These are phyloP conservation scores for Metellina segmentata DNA, from an alignment of 2,888 invertebrate genomes.

Conservation along the genomic window DNA sequence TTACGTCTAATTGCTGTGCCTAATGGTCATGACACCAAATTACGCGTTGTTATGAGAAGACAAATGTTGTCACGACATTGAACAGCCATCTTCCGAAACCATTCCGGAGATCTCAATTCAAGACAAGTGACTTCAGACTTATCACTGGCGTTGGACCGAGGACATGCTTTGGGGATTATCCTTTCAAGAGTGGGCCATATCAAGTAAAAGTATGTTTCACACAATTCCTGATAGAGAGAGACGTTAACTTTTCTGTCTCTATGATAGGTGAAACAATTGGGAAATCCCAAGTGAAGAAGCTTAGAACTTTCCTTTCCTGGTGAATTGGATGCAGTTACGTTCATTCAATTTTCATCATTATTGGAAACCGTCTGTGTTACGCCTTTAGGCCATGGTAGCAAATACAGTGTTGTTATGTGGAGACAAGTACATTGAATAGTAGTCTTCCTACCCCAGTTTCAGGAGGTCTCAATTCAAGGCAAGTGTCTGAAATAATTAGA, in stretches of 20 bases:
- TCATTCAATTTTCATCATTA: too few species aligned
- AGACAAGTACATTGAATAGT: constrained; percentile 5
- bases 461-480: neutral
- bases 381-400: too few species aligned
- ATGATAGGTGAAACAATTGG: too few species aligned
- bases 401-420: constrained; percentile 16
- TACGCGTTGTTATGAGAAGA: constrained; percentile 13
- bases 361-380: too few species aligned
- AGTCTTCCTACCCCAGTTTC: neutral
- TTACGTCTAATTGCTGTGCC: constrained; percentile 20
- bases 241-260: too few species aligned
- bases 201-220: neutral
- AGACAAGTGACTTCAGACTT: too few species aligned
- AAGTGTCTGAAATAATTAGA: too few species aligned
- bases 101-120: neutral
- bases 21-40: constrained; percentile 4
- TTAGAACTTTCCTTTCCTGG: too few species aligned
- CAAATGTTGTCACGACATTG: constrained; percentile 22
- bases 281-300: too few species aligned
- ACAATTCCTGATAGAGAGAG: too few species aligned
- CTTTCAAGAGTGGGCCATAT: neutral
- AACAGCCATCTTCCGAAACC: neutral
- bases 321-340: too few species aligned
- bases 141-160: neutral
- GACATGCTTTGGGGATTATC: too few species aligned